These are phyloP conservation scores for Hoplostethus mediterraneus DNA, from an alignment of 2,797 vertebrate genomes.

Conservation along the genomic window DNA sequence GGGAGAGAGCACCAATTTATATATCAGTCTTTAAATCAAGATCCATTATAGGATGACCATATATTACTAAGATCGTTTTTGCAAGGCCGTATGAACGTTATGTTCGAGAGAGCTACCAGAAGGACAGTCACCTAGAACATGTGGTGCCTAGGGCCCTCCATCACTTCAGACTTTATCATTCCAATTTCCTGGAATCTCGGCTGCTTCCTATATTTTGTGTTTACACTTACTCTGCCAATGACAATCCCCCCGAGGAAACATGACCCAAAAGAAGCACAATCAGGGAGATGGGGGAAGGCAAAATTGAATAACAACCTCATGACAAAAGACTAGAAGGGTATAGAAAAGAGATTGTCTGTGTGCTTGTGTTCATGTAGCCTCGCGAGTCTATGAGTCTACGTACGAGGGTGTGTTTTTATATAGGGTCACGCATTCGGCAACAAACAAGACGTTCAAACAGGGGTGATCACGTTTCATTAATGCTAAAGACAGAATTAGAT, in stretches of 20 bases:
- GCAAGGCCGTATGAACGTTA: constrained; percentile 6
- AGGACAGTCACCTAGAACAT: constrained; percentile 73
- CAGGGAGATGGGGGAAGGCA: constrained; percentile 49
- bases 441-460: background rate
- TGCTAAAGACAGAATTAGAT: constrained; percentile 19
- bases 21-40: constrained; percentile 24
- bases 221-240: constrained; percentile 81
- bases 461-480: constrained; percentile 48
- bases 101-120: constrained; percentile 46
- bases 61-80: constrained; percentile 24
- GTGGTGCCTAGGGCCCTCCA: constrained; percentile 59
- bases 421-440: constrained; percentile 16
- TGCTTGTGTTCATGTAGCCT: constrained; percentile 5
- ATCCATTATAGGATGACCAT: constrained; percentile 3
- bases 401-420: constrained; percentile 1
- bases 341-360: constrained; percentile 8
- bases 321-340: constrained; percentile 59
- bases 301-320: constrained; percentile 75
- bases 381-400: constrained; percentile 3
- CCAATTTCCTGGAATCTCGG: constrained; percentile 81
- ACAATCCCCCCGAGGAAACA: constrained; percentile 75
- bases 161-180: constrained; percentile 70
- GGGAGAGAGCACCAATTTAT: constrained; percentile 23
- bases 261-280: constrained; percentile 65
- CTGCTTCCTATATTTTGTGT: constrained; percentile 77